Evolutionary conservation across 2,888 invertebrate genomes (phyloP), one percentile per base, ranked within the genome.

Genomic region (Cosmia pyralina): DNA sequence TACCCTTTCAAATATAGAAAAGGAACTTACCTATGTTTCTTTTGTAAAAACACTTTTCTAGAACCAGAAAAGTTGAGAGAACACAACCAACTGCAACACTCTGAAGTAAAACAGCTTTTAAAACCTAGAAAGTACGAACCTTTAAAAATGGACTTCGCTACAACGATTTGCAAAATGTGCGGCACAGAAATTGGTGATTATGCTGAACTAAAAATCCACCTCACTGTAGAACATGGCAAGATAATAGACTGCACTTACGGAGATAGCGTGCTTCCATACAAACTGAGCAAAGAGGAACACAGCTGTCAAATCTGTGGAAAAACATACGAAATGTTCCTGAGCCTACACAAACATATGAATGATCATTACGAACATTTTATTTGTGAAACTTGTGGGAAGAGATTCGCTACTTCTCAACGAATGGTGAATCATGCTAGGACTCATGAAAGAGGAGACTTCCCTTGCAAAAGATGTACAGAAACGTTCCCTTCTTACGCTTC

Each of bases 1-100:
- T 96, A 93, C 84, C 96, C 96, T 13, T 96, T 96, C 81, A 96
- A 95, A 82, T 96, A 96, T 78, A 92, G 94, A 53, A 94, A 94
- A 84, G 96, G 96, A 8, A 92, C 93, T 0, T 96, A 95, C 70
- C 84, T 94, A 17, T 96, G 96, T 79, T 96, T 92, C 86, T 96
- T 93, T 79, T 96, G 96, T 79, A 95, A 93, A 82, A 90, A 80
- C 55, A 92, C 93, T 0, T 96, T 95, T 72, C 72, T 95, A 46
- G 96, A 95, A 79, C 95, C 96, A 0, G 95, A 95, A 44, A 94
- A 93, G 75, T 87, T 96, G 28, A 89, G 96, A 63, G 92, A 93
- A 44, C 96, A 96, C 82, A 95, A 92, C 13, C 90, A 87, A 50
- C 77, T 79, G 0, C 85, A 91, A 3, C 96, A 96, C 71, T 83